Conservation (phyloP, 2,888 invertebrate species). For the Pimpla rufipes region DNA sequence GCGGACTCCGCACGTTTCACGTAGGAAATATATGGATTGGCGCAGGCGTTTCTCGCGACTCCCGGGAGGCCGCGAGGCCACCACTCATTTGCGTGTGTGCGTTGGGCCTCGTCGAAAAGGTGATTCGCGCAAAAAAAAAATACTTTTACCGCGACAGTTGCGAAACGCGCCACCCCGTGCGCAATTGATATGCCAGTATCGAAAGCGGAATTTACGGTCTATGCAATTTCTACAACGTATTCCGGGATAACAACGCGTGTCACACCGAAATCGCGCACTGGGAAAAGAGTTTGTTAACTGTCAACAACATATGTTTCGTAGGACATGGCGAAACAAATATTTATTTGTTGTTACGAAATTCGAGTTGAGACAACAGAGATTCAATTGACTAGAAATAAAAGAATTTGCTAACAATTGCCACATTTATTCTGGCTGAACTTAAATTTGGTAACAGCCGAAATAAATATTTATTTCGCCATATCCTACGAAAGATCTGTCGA, state of each 20-base stretch:
- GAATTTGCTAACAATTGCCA: too few relatives aligned
- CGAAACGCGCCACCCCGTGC: slow-evolving; percentile 35
- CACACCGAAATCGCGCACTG: neutral
- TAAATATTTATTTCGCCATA: too few relatives aligned
- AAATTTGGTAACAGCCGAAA: too few relatives aligned
- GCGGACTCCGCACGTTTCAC: slow-evolving; percentile 48
- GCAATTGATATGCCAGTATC: slow-evolving; percentile 57
- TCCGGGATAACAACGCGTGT: neutral
- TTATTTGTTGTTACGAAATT: too few relatives aligned
- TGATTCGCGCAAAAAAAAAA: slow-evolving; percentile 32
- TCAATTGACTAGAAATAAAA: too few relatives aligned
- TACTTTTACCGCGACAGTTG: slow-evolving; percentile 47
- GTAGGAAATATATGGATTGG: slow-evolving; percentile 55
- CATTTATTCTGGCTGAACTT: too few relatives aligned
- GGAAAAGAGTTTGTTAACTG: neutral
- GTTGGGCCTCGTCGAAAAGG: slow-evolving; percentile 33
- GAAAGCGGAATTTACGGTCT: slow-evolving; percentile 46
- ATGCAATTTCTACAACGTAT: slow-evolving; percentile 56
- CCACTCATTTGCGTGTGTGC: too few relatives aligned
- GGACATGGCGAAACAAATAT: neutral
- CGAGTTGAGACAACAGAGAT: too few relatives aligned
- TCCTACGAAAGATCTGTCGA: too few relatives aligned
- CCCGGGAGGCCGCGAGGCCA: slow-evolving; percentile 8
- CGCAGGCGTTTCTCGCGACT: slow-evolving; percentile 35
- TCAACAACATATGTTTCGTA: neutral